Base-by-base conservation (phyloP, 2,888 invertebrate species). In the Nymphalis c-album region DNA sequence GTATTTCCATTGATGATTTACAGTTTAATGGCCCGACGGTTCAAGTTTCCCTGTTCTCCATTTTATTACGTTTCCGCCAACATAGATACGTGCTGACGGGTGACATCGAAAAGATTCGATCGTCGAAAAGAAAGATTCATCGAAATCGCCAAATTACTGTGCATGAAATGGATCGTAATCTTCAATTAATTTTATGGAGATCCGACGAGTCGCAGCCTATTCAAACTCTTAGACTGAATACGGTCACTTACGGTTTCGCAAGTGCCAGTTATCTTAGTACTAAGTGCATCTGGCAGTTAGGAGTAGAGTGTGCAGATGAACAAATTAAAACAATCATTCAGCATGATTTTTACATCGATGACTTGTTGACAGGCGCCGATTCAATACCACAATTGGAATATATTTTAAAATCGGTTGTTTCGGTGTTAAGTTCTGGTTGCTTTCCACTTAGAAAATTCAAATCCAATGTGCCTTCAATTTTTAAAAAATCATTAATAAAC, bases 101-200 rank as follows among this genome's bases (percentile, higher is more conserved):
- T 0, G 85, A 86, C 63, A 79, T 87, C n/a, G 77, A 74, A 22
- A 85, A 86, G 61, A 72, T 75, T 69, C n/a, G n/a, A n/a, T n/a
- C n/a, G n/a, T n/a, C n/a, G n/a, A n/a, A n/a, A n/a, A n/a, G n/a
- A n/a, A n/a, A n/a, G n/a, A n/a, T n/a, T n/a, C n/a, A n/a, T n/a
- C n/a, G n/a, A n/a, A n/a, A n/a, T 57, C 60, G 75, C 0, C 74
- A 76, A 48, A 60, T 35, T 35, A 35, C 7, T 35, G 35, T 35
- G 0, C 35, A 35, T 8, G 35, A 35, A 35, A 35, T 35, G 35
- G 35, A 35, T 35, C 8, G 35, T 7, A 35, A 35, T 35, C 35
- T 35, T 8, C 8, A 35, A 35, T 35, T 35, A 35, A 35, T 35
- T 35, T 35, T 35, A 35, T 35, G 35, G 35, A 35, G 35, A 35